These are phyloP conservation scores for Rhineura floridana DNA, from an alignment of 2,113 vertebrate species.

Conservation along the genomic window DNA sequence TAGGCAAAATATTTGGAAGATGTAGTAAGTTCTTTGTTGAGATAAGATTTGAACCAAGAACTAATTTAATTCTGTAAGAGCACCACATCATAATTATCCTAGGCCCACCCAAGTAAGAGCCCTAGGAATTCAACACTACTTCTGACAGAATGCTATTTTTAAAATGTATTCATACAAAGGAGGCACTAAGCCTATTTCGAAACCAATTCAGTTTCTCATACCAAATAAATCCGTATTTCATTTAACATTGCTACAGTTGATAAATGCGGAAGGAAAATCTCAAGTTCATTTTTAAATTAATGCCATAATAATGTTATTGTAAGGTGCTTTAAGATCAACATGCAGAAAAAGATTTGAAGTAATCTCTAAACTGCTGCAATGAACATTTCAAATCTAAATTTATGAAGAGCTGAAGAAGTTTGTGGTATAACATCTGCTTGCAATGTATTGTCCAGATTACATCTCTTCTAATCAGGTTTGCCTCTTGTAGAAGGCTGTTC, in stretches of 20 bases:
- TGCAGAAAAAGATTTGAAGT: background rate
- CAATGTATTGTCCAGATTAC: constrained; percentile 57
- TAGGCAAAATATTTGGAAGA: background rate
- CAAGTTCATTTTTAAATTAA: constrained; percentile 4
- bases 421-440: constrained; percentile 63
- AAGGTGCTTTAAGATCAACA: background rate
- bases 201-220: background rate
- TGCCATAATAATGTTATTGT: constrained; percentile 14
- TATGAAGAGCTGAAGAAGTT: constrained; percentile 29
- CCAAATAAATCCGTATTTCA: background rate
- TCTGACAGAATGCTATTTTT: background rate
- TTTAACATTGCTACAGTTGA: background rate
- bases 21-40: background rate
- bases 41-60: too few species aligned
- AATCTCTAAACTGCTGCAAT: background rate
- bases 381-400: background rate
- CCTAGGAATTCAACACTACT: background rate
- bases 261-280: background rate
- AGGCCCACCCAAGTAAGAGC: background rate
- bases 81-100: background rate
- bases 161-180: background rate
- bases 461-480: constrained; percentile 73
- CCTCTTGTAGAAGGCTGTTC: constrained; percentile 64
- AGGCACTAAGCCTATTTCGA: background rate
- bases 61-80: background rate